Base-by-base conservation (phyloP, 2,888 invertebrate genomes). In the Hesperia comma region DNA sequence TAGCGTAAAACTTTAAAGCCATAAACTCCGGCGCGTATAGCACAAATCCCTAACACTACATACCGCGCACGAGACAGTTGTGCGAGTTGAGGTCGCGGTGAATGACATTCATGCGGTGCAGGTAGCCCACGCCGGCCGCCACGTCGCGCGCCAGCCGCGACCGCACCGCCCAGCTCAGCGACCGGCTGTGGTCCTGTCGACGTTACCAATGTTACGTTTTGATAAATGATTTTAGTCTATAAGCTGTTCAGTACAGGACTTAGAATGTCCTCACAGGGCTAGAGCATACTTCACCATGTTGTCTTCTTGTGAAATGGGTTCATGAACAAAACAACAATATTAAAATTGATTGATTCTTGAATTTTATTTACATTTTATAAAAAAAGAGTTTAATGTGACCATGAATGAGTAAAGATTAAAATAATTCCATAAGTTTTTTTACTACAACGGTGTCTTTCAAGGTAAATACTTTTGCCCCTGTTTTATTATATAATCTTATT, bases 41-140 rank as follows among this genome's bases (percentile, higher is more conserved):
- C 5, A 26, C 26, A 5, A 26, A 26, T 26, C 2, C 2, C 5
- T 4, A 26, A 26, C 26, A 26, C 3, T 64, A 69, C 0, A 68
- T 69, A 15, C 70, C 96, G 78, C 97, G 94, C 58, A 98, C 97
- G 74, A 99, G 94, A 86, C 98, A 99, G 93, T 99, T 99, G 87
- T 98, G 96, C 26, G 98, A 98, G 93, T 98, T 99, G 80, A 99
- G 94, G 93, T 99, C 99, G 63, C 98, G 92, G 90, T 99, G 99
- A 74, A 99, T 98, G 73, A 99, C 97, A 87, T 97, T 97, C 96
- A 96, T 96, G 74, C 97, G 97, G 91, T 99, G 99, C 70, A 99
- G 93, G 90, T 99, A 99, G 12, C 97, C 96, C 96, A 99, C 97
- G 71, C 98, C 99, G 21, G 97, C 95, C 46, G 98, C 96, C 80